Percentiles rank a stretch among this genome's conserved stretches.
phyloP scores from a whole-genome alignment of 2,113 vertebrate genomes.

The Apodemus sylvaticus region DNA sequence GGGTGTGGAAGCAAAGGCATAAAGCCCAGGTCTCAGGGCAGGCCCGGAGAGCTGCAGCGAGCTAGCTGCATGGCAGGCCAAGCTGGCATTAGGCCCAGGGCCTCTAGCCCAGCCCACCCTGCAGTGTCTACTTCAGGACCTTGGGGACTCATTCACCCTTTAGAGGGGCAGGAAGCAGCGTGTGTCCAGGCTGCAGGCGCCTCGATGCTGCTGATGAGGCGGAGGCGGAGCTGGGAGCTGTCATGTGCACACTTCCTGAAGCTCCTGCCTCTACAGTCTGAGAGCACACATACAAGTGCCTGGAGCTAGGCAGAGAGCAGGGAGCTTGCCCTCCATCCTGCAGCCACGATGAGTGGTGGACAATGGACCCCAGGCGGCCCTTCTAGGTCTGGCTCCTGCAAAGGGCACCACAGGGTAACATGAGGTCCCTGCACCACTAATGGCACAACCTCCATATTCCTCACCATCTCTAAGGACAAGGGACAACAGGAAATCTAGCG shows the following conservation, averaged over 20 bases:
- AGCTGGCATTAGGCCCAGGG: neutral
- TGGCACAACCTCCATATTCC: neutral
- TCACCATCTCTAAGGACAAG: neutral
- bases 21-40: conserved; percentile 13
- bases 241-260: neutral
- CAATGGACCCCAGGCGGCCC: neutral
- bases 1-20: conserved; percentile 25
- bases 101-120: neutral
- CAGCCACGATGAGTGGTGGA: neutral
- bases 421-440: accelerated
- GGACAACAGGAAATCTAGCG: neutral
- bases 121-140: neutral
- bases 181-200: neutral
- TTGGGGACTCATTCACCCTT: conserved; percentile 16
- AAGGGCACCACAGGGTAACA: neutral
- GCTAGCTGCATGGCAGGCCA: conserved; percentile 13
- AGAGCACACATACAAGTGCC: neutral
- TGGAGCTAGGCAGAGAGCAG: neutral
- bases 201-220: neutral
- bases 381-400: neutral
- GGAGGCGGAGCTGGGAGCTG: neutral
- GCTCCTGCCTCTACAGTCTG: neutral
- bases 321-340: neutral
- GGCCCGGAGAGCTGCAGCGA: conserved; percentile 9
- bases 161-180: neutral